Conservation (phyloP, 2,888 invertebrate genomes). For the Amiota communis region DNA sequence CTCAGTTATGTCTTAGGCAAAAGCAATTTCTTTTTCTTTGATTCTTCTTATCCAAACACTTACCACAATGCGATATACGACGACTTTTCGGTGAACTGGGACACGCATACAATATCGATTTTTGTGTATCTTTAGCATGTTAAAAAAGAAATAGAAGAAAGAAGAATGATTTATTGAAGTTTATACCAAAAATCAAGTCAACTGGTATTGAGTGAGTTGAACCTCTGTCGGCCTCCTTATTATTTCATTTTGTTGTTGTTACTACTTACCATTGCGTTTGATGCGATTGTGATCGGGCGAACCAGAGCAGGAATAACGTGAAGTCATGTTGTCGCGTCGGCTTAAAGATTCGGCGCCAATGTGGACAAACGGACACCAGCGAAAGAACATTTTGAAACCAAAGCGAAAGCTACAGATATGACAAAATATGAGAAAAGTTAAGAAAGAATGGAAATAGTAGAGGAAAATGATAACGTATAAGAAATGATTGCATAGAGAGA, state of each 20-base stretch:
- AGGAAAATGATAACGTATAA: not conserved
- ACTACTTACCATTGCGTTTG: constrained; percentile 78
- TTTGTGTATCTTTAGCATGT: constrained; percentile 68
- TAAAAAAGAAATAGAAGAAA: not conserved
- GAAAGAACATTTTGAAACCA: constrained; percentile 94
- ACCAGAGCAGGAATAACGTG: constrained; percentile 84
- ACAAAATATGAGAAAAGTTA: not conserved
- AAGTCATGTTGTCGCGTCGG: constrained; percentile 83
- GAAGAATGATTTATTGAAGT: constrained; percentile 19
- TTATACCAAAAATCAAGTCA: not conserved
- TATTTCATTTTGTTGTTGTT: not conserved
- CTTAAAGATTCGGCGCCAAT: constrained; percentile 81
- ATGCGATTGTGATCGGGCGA: constrained; percentile 83
- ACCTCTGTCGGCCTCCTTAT: too few species aligned
- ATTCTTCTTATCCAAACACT: constrained; percentile 38
- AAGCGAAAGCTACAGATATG: constrained; percentile 84
- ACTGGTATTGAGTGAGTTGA: too few species aligned
- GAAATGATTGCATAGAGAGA: not conserved
- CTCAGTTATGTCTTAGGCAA: too few species aligned
- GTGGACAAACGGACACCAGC: constrained; percentile 87
- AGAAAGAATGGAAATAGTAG: not conserved
- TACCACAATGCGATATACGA: constrained; percentile 70
- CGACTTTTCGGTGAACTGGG: constrained; percentile 71
- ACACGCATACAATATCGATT: constrained; percentile 72
- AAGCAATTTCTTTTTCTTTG: not conserved